Evolutionary conservation across 2,888 invertebrate genomes (phyloP), one percentile per base, ranked within the genome.

Genomic region (Dryobotodes eremita): DNA sequence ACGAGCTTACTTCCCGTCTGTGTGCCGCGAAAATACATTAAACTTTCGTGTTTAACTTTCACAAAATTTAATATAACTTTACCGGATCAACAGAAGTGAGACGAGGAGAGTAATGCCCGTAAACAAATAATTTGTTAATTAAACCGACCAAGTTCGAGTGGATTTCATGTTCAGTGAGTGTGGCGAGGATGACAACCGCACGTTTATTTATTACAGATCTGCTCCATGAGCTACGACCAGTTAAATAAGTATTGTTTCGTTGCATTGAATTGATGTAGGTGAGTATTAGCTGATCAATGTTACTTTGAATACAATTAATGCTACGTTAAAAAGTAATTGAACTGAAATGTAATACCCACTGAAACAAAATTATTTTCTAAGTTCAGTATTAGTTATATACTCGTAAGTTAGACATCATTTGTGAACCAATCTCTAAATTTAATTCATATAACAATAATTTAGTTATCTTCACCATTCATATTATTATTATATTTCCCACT

Each of bases 101-200:
- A 90, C 86, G 86, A 88, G 85, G 84, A 87, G 87, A 89, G 86
- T 91, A 90, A 91, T 90, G 89, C 85, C 85, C 86, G 81, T 89
- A 87, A 90, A 91, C 89, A 90, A 91, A 92, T 90, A 91, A 90
- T 90, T 90, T 90, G 89, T 88, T 93, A 89, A 92, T 92, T 90
- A 89, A 92, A 88, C 86, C 61, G 76, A 78, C 80, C 79, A 88
- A 88, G 85, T 91, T 89, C 89, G 86, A 92, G 93, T 94, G 95
- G 88, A 90, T 92, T 94, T 92, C 89, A 92, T 92, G 92, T 93
- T 93, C 88, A 93, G 95, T 95, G 95, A 88, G 84, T 91, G 93
- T 93, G 93, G 89, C 91, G 89, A 92, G 92, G 90, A 92, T 92
- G 91, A 89, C 88, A 82, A 86, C 83, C 82, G 76, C 78, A 86